A percentile compares a stretch with the other conserved stretches of the same genome.
Evolutionary conservation across 2,113 vertebrate species (phyloP).

Genomic region (Sinocyclocheilus rhinocerous): DNA sequence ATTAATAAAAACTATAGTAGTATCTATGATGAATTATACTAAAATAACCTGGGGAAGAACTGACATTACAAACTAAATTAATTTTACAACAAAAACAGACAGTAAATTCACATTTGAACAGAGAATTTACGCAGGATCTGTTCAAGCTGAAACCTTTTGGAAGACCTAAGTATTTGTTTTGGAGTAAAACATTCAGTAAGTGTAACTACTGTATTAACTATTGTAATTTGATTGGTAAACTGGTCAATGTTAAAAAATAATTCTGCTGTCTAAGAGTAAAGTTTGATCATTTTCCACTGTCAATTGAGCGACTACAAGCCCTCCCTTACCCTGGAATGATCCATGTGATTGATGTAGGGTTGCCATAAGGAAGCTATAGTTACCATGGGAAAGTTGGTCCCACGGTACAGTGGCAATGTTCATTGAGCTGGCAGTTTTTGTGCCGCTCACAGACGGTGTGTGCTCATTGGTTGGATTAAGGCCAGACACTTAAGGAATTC

Average conservation of each 20-base stretch:
- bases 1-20: neutral
- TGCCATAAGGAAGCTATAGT: neutral
- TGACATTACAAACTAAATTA: neutral
- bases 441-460: slow-evolving; percentile 30
- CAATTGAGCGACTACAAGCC: neutral
- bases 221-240: neutral
- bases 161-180: slow-evolving; percentile 41
- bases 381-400: neutral
- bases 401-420: neutral
- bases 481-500: slow-evolving; percentile 21
- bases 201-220: neutral
- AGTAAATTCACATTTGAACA: too few relatives aligned
- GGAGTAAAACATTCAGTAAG: neutral
- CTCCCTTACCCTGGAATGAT: slow-evolving; percentile 13
- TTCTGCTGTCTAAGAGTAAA: neutral
- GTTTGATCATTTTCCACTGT: neutral
- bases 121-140: neutral
- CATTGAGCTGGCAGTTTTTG: slow-evolving; percentile 44
- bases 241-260: neutral
- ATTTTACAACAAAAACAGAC: neutral
- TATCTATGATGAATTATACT: neutral
- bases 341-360: slow-evolving; percentile 12
- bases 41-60: neutral
- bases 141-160: slow-evolving; percentile 12
- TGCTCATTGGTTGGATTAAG: slow-evolving; percentile 30